These are phyloP conservation scores for Odontocolon sp. DNA, from an alignment of 2,888 invertebrate genomes.

Conservation along the genomic window DNA sequence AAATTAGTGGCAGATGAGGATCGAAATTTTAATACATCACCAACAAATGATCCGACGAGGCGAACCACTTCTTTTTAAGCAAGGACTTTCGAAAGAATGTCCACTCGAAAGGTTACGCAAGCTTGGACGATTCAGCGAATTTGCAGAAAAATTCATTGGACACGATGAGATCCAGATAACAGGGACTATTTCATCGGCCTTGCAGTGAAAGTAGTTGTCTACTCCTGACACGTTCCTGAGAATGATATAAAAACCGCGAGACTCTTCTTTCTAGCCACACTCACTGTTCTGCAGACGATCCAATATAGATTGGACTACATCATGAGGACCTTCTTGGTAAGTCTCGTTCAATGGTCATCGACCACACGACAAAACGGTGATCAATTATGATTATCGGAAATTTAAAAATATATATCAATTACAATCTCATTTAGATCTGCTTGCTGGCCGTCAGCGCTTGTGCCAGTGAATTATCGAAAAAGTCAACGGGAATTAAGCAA, in stretches of 20 bases:
- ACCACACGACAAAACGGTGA: no score
- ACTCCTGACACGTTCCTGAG: constrained; percentile 52
- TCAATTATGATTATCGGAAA: no score
- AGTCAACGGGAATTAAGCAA: constrained; percentile 45
- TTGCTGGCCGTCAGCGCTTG: constrained; percentile 59
- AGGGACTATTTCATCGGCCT: background rate
- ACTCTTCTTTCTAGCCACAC: constrained; percentile 62
- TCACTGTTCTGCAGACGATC: constrained; percentile 55
- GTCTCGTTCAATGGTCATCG: constrained; percentile 42
- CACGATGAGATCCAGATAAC: constrained; percentile 3
- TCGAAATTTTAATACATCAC: background rate
- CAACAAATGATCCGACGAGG: background rate
- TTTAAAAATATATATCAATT: background rate
- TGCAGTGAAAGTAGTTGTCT: constrained; percentile 17
- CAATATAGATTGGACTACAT: constrained; percentile 43
- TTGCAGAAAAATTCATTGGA: background rate
- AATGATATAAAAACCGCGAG: constrained; percentile 70
- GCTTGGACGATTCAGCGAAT: constrained; percentile 15
- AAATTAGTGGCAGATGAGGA: background rate
- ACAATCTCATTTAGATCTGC: constrained; percentile 58
- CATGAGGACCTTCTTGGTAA: constrained; percentile 69
- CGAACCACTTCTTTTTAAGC: constrained; percentile 8
- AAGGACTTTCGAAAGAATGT: constrained; percentile 26
- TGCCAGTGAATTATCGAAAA: constrained; percentile 43
- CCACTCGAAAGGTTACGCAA: constrained; percentile 35